These are phyloP conservation scores for Spilogale gracilis DNA, from an alignment of 2,113 vertebrate species.

Conservation along the genomic window DNA sequence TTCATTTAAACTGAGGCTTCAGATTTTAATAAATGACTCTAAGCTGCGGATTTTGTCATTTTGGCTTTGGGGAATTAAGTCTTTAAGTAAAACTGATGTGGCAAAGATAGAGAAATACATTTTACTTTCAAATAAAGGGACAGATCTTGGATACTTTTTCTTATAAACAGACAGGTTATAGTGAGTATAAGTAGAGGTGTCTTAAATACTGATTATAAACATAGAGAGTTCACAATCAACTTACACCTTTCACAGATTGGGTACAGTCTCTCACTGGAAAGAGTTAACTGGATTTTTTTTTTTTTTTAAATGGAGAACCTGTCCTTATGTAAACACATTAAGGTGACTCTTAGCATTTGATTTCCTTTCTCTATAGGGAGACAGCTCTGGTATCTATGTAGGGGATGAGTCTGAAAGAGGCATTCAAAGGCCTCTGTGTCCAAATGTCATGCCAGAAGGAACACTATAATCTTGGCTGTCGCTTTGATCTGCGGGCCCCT, in stretches of 20 bases:
- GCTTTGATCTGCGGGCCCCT: background rate
- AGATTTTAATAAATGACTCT: conserved; percentile 82
- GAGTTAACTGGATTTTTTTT: background rate
- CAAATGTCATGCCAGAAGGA: background rate
- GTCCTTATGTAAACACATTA: background rate
- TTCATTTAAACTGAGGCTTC: conserved; percentile 81
- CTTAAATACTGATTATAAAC: background rate
- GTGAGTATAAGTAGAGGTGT: background rate
- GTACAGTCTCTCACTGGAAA: background rate
- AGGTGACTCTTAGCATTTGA: background rate
- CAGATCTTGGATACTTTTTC: background rate
- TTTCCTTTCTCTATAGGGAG: background rate
- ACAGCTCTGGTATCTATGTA: background rate
- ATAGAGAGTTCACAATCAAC: background rate
- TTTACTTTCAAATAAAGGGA: conserved; percentile 66
- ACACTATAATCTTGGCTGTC: background rate
- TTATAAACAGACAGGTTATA: background rate
- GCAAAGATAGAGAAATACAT: conserved; percentile 38
- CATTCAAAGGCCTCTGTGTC: background rate
- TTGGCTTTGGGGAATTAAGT: conserved; percentile 59
- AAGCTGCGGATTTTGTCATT: conserved; percentile 75
- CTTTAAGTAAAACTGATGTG: conserved; percentile 70
- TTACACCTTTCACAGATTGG: background rate
- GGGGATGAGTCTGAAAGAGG: background rate
- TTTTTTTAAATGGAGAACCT: background rate